phyloP scores from a whole-genome alignment of 2,888 invertebrate genomes.

The Drosophila multiciliata region DNA sequence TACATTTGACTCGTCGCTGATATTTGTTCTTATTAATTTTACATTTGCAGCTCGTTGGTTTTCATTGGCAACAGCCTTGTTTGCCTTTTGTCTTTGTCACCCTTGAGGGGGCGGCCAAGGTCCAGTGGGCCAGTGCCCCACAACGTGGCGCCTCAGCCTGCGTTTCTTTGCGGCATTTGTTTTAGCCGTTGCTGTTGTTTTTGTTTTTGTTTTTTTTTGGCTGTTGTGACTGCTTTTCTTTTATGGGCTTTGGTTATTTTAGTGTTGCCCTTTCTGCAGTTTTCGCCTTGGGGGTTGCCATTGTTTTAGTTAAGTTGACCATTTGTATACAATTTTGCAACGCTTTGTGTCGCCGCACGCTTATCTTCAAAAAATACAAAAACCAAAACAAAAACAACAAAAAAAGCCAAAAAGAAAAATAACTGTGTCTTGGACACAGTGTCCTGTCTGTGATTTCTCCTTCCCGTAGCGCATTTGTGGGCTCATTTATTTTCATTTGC shows the following conservation, averaged over 20 bases:
- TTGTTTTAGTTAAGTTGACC: conserved; percentile 80
- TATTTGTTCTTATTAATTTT: conserved; percentile 73
- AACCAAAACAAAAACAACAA: neutral
- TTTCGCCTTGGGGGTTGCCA: conserved; percentile 49
- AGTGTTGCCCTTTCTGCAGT: conserved; percentile 34
- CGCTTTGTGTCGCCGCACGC: conserved; percentile 62
- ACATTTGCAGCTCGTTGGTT: conserved; percentile 77
- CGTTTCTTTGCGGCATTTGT: conserved; percentile 37
- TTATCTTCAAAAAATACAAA: conserved; percentile 61
- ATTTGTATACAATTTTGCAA: conserved; percentile 78
- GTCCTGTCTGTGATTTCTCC: conserved; percentile 36
- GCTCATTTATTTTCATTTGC: conserved; percentile 80
- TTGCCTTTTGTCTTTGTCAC: conserved; percentile 35
- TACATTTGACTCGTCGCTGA: conserved; percentile 29
- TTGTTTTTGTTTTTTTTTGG: conserved; percentile 23
- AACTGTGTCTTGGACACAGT: conserved; percentile 47
- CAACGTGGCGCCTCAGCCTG: conserved; percentile 44
- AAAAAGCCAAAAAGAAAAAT: neutral
- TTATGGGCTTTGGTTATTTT: conserved; percentile 64
- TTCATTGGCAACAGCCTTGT: conserved; percentile 42
- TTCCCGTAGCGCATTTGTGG: conserved; percentile 67
- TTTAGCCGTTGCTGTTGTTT: conserved; percentile 22
- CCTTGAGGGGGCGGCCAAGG: conserved; percentile 25
- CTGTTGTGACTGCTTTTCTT: conserved; percentile 43
- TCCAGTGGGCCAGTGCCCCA: conserved; percentile 11